phyloP scores from a whole-genome alignment of 2,888 invertebrate genomes.

The Nomada ferruginata region DNA sequence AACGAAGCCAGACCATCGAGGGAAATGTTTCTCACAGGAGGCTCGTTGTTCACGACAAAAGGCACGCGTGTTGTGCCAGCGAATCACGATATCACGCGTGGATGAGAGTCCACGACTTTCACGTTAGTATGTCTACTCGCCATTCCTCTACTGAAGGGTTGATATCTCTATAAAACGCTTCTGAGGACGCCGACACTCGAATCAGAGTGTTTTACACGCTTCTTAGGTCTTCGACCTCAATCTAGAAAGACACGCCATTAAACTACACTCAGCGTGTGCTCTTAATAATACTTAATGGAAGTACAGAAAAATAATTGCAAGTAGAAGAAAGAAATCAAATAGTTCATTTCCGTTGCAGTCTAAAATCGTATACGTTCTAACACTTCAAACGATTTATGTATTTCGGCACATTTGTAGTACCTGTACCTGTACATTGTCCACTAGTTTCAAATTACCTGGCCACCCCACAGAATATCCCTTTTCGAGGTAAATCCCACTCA shows the following conservation, averaged over 20 bases:
- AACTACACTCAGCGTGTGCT: slow-evolving; percentile 10
- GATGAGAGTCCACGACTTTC: slow-evolving; percentile 59
- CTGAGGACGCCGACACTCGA: slow-evolving; percentile 40
- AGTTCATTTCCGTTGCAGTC: too few relatives aligned
- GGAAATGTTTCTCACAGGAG: slow-evolving; percentile 69
- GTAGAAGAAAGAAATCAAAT: too few relatives aligned
- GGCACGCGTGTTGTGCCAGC: slow-evolving; percentile 61
- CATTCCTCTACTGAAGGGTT: slow-evolving; percentile 26
- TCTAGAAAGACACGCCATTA: not conserved
- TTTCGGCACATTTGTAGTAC: not conserved
- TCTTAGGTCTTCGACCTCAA: slow-evolving; percentile 49
- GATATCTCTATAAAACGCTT: slow-evolving; percentile 32
- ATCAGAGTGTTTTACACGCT: slow-evolving; percentile 23
- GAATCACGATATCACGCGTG: slow-evolving; percentile 72
- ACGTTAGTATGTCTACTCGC: slow-evolving; percentile 20
- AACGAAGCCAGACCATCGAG: slow-evolving; percentile 56
- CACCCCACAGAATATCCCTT: slow-evolving; percentile 26
- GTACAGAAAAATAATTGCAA: too few relatives aligned
- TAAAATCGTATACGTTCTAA: too few relatives aligned
- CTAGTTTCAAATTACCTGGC: slow-evolving; percentile 53
- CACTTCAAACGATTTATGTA: too few relatives aligned
- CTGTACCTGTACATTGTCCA: slow-evolving; percentile 17
- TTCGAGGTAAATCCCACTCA: slow-evolving; percentile 54
- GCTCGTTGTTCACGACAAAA: slow-evolving; percentile 77
- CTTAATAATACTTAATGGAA: too few relatives aligned